These are phyloP conservation scores for Noctuana brunneofusca DNA, from an alignment of 2,888 invertebrate genomes.

Conservation along the genomic window DNA sequence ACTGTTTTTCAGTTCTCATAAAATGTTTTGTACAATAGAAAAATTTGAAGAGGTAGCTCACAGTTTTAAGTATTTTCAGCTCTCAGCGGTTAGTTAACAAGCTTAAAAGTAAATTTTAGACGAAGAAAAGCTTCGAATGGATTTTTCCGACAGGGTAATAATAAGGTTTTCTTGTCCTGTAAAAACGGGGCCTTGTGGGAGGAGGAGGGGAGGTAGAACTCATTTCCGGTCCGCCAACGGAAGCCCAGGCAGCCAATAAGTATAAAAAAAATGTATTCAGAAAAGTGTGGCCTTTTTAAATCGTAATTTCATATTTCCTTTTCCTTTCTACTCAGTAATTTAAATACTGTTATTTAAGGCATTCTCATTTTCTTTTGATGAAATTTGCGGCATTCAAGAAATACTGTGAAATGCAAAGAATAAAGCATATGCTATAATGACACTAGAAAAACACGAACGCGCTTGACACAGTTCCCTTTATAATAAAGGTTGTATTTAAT, in stretches of 20 bases:
- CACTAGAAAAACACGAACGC: slow-evolving; percentile 26
- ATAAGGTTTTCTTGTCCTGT: slow-evolving; percentile 65
- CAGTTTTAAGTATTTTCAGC: neutral
- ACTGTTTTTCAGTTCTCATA: slow-evolving; percentile 2
- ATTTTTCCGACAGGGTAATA: slow-evolving; percentile 60
- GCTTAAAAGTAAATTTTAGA: slow-evolving; percentile 34
- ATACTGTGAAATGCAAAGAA: slow-evolving; percentile 22
- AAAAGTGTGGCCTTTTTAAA: slow-evolving; percentile 58
- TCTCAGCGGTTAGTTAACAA: slow-evolving; percentile 6
- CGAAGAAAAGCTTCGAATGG: slow-evolving; percentile 38
- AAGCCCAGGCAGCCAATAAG: slow-evolving; percentile 72
- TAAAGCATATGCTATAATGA: slow-evolving; percentile 18
- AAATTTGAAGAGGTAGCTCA: neutral
- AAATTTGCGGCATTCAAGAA: slow-evolving; percentile 28
- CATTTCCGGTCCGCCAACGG: slow-evolving; percentile 76
- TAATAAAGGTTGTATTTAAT: slow-evolving; percentile 27
- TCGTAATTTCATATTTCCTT: slow-evolving; percentile 62
- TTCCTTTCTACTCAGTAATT: slow-evolving; percentile 37
- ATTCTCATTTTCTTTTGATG: slow-evolving; percentile 32
- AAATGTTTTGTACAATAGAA: slow-evolving; percentile 11
- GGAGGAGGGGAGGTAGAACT: slow-evolving; percentile 55
- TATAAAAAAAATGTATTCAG: slow-evolving; percentile 67
- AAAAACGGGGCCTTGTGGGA: slow-evolving; percentile 38
- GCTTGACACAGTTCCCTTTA: slow-evolving; percentile 25
- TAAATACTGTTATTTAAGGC: slow-evolving; percentile 33